phyloP scores from a whole-genome alignment of 2,888 invertebrate species.

The Choristoneura rosaceana region DNA sequence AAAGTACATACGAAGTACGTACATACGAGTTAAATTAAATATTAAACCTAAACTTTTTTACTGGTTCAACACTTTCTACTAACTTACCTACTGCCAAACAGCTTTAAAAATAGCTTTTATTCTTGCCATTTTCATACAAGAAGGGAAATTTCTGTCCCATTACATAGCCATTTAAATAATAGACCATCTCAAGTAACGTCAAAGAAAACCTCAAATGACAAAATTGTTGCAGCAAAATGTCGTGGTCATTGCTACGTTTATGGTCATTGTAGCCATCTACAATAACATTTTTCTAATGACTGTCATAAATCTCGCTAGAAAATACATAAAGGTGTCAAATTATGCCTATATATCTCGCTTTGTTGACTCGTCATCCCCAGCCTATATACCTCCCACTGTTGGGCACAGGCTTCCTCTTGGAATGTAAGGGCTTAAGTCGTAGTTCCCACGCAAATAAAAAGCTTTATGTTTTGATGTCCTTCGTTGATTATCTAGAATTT shows the following conservation, averaged over 20 bases:
- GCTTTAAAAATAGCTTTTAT: neutral
- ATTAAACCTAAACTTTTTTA: too few relatives aligned
- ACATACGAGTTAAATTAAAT: too few relatives aligned
- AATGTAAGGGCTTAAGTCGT: too few relatives aligned
- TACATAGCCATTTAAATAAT: constrained; percentile 26
- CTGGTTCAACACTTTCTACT: neutral
- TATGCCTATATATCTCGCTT: neutral
- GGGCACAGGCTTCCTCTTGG: too few relatives aligned
- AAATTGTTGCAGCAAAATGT: constrained; percentile 25
- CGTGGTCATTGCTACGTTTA: constrained; percentile 29
- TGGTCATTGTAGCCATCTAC: constrained; percentile 7
- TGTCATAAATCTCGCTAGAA: constrained; percentile 3
- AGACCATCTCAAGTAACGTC: constrained; percentile 27
- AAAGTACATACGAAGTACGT: too few relatives aligned
- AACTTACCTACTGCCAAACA: neutral
- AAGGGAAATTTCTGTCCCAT: constrained; percentile 13
- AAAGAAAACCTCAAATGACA: constrained; percentile 37
- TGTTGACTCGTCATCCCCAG: too few relatives aligned
- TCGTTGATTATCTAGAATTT: too few relatives aligned
- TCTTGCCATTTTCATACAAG: neutral
- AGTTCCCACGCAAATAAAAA: too few relatives aligned
- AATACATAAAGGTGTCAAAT: neutral
- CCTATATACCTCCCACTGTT: too few relatives aligned
- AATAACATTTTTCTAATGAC: constrained; percentile 17
- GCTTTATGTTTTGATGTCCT: too few relatives aligned